phyloP scores from a whole-genome alignment of 2,888 invertebrate genomes.

The Thyatira batis region DNA sequence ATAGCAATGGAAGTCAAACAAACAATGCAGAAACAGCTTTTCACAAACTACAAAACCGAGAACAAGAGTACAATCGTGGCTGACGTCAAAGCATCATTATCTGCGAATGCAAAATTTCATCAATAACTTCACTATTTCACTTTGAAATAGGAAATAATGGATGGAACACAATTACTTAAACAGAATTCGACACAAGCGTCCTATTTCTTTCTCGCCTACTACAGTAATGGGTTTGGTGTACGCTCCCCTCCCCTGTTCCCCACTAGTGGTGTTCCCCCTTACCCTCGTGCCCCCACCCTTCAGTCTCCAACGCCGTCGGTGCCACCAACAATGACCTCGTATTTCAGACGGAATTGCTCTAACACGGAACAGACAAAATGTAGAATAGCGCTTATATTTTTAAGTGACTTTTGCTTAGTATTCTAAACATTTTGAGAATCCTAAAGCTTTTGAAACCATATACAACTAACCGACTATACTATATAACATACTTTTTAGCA shows the following conservation, averaged over 20 bases:
- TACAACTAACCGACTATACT: no score
- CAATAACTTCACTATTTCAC: slow-evolving; percentile 43
- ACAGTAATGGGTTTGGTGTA: slow-evolving; percentile 74
- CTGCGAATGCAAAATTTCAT: slow-evolving; percentile 38
- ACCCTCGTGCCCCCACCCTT: slow-evolving; percentile 44
- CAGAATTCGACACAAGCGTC: slow-evolving; percentile 72
- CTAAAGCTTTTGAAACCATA: not conserved
- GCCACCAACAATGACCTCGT: slow-evolving; percentile 82
- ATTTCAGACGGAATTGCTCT: slow-evolving; percentile 81
- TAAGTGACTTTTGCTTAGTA: not conserved
- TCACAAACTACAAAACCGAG: not conserved
- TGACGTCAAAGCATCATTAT: slow-evolving; percentile 15
- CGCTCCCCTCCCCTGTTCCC: slow-evolving; percentile 42
- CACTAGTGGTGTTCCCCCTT: slow-evolving; percentile 49
- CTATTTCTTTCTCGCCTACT: slow-evolving; percentile 78
- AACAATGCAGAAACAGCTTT: not conserved
- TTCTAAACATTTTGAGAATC: not conserved
- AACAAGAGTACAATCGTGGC: not conserved
- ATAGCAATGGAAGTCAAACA: not conserved
- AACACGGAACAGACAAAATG: slow-evolving; percentile 76
- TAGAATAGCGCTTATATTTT: slow-evolving; percentile 57
- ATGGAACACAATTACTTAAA: slow-evolving; percentile 78
- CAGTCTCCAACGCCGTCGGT: slow-evolving; percentile 69
- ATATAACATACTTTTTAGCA: no score
- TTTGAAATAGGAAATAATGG: slow-evolving; percentile 63